phyloP scores from a whole-genome alignment of 1,140 invertebrate species.

The Aricia agestis region DNA sequence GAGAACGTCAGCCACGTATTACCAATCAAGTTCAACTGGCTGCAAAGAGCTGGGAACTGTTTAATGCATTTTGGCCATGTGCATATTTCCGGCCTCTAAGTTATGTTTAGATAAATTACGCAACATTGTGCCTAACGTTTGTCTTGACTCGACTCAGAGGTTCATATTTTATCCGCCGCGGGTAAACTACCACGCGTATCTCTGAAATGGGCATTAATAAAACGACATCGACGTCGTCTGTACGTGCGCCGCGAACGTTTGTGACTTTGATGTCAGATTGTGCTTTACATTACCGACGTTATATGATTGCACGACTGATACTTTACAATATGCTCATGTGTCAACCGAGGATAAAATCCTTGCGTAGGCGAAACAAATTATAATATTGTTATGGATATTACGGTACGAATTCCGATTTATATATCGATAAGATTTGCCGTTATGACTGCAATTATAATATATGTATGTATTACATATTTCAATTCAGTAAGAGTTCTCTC shows the following conservation, averaged over 20 bases:
- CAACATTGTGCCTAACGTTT: neutral
- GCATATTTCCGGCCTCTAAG: no score
- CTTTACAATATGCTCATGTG: neutral
- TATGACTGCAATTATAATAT: neutral
- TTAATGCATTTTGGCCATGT: no score
- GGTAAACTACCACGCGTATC: neutral
- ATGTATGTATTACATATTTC: no score
- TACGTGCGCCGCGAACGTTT: neutral
- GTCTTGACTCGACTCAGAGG: neutral
- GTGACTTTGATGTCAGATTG: slow-evolving; percentile 2
- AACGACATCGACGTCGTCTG: neutral
- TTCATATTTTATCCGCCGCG: neutral
- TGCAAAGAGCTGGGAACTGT: no score
- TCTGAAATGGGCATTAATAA: neutral
- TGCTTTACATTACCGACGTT: slow-evolving; percentile 2
- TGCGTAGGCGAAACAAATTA: neutral
- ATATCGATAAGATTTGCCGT: neutral
- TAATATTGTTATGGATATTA: neutral
- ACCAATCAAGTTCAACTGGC: no score
- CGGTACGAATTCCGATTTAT: neutral
- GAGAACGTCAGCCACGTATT: no score
- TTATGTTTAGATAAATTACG: no score
- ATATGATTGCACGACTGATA: slow-evolving; percentile 3
- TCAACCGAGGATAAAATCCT: neutral
- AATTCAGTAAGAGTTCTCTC: neutral